Evolutionary conservation across 2,113 vertebrate species (phyloP), one percentile per base, ranked within the genome.

Genomic region (Chitala chitala): DNA sequence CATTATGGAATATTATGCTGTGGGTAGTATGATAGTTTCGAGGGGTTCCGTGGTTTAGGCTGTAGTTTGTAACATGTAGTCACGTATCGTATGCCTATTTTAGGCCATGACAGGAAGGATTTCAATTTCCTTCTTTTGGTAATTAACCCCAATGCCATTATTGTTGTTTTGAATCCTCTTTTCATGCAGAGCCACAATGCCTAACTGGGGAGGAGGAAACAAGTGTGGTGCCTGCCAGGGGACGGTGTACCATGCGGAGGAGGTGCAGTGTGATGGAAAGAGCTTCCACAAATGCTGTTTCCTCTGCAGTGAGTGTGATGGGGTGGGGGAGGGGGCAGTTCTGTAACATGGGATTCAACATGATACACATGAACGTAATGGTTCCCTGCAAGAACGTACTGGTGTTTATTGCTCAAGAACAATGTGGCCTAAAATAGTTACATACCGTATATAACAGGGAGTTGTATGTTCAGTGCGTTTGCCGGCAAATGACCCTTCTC

Each of bases 131-230:
- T 78, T 51, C 15, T 40, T 55, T 80, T 50, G n/a, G 6, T 1
- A 78, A 5, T 71, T 61, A 68, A 5, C 17, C 17, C 26, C 68
- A 51, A 31, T 42, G 53, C 68, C 68, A 31, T 31, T 4, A 51
- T 53, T 53, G 24, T 69, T 15, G 13, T 76, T n/a, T n/a, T n/a
- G n/a, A n/a, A n/a, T n/a, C n/a, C n/a, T 10, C 61, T 54, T 24
- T 1, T 42, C 83, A 0, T 3, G 4, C 56, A 91, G 90, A 75
- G 24, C 0, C 79, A 81, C 72, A 54, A 94, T 98, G 96, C 94
- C 96, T 0, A 94, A 96, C 86, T 98, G 96, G 96, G 96, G 96
- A 75, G 95, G 96, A 1, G 96, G 96, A 42, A 98, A 96, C 90
- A 92, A 93, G 72, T 98, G 96, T 0, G 84, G 89, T 0, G 91